Percentiles rank a stretch among this genome's conserved stretches.
These are phyloP conservation scores for Helobdella robusta DNA, from an alignment of 2,888 invertebrate species.

Conservation along the genomic window DNA sequence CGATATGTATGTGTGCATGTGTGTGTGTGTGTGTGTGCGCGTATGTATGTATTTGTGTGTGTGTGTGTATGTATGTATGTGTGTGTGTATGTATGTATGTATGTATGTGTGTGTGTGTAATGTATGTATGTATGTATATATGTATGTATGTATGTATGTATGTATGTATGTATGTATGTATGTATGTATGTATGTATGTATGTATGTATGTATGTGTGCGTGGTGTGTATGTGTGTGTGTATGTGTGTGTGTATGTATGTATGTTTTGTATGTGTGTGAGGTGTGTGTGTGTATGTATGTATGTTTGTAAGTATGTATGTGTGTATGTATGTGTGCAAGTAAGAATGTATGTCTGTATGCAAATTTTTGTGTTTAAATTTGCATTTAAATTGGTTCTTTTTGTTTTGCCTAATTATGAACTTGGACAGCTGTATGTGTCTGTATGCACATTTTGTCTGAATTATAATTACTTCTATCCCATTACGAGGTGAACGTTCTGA, in stretches of 20 bases:
- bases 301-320: background rate
- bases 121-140: conserved; percentile 16
- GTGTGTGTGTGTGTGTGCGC: conserved; percentile 17
- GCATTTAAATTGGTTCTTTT: too few relatives aligned
- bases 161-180: conserved; percentile 15
- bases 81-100: conserved; percentile 17
- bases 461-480: too few relatives aligned
- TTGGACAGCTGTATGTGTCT: too few relatives aligned
- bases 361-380: too few relatives aligned
- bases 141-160: conserved; percentile 15
- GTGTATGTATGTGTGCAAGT: background rate
- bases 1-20: conserved; percentile 3
- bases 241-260: conserved; percentile 3
- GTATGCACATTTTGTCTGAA: too few relatives aligned
- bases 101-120: conserved; percentile 14
- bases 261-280: background rate
- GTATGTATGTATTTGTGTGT: conserved; percentile 16
- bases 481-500: too few relatives aligned
- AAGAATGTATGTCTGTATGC: background rate
- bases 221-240: conserved; percentile 3
- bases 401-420: too few relatives aligned
- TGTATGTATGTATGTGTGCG: conserved; percentile 3
- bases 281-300: conserved; percentile 3
- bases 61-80: conserved; percentile 18
- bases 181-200: conserved; percentile 7